phyloP scores from a whole-genome alignment of 2,888 invertebrate species.

The Caenorhabditis imperialis region DNA sequence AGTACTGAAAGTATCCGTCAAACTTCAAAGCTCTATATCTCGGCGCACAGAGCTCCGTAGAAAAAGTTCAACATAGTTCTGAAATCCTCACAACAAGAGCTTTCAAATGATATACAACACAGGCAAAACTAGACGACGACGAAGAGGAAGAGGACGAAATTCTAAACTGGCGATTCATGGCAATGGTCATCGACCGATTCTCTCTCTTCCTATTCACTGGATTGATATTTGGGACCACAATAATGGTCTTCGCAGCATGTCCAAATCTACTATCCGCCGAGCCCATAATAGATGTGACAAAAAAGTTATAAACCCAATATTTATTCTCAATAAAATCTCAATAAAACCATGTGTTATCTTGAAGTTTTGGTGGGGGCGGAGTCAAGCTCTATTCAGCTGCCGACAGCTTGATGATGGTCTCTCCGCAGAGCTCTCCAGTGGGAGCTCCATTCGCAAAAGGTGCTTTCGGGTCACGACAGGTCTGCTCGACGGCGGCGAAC shows the following conservation, averaged over 20 bases:
- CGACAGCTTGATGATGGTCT: slow-evolving; percentile 58
- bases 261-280: slow-evolving; percentile 29
- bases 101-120: not conserved
- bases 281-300: too few relatives aligned
- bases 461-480: slow-evolving; percentile 41
- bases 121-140: slow-evolving; percentile 71
- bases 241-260: slow-evolving; percentile 25
- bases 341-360: too few relatives aligned
- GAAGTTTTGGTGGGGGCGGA: too few relatives aligned
- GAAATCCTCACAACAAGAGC: too few relatives aligned
- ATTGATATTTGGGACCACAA: slow-evolving; percentile 51
- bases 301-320: too few relatives aligned
- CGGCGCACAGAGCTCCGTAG: too few relatives aligned
- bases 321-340: too few relatives aligned
- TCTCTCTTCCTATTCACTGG: slow-evolving; percentile 71
- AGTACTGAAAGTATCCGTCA: too few relatives aligned
- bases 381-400: slow-evolving; percentile 60
- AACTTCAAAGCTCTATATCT: too few relatives aligned
- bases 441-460: slow-evolving; percentile 48
- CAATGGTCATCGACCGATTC: slow-evolving; percentile 76
- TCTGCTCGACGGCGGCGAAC: slow-evolving; percentile 51
- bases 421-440: slow-evolving; percentile 49
- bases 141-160: slow-evolving; percentile 75
- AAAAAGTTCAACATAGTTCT: too few relatives aligned
- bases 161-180: slow-evolving; percentile 76